phyloP scores from a whole-genome alignment of 1,140 invertebrate species.

The Tetramorium alpestre region DNA sequence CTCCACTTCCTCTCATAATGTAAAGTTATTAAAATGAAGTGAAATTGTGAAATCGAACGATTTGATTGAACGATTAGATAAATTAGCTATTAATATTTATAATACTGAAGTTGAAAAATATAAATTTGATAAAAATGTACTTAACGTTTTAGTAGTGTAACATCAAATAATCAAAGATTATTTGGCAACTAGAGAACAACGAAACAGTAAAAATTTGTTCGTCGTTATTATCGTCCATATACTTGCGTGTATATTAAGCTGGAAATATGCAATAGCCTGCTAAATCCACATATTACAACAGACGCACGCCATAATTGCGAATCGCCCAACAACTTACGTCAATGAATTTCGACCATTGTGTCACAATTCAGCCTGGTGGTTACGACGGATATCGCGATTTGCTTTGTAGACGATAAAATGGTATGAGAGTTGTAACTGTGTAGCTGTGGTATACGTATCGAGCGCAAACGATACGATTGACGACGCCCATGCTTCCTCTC shows the following conservation, averaged over 20 bases:
- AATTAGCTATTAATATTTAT: not conserved
- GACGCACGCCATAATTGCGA: not conserved
- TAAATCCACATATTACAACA: not conserved
- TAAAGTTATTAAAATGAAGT: not conserved
- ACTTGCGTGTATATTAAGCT: not conserved
- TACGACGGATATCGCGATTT: not conserved
- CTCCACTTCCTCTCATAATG: not conserved
- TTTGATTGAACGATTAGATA: not conserved
- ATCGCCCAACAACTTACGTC: not conserved
- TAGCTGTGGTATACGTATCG: not conserved
- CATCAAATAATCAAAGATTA: not conserved
- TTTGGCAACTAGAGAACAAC: not conserved
- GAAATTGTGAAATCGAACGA: not conserved
- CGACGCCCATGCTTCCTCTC: not conserved
- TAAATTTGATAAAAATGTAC: not conserved
- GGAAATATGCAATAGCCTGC: not conserved
- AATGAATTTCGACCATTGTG: constrained; percentile 26
- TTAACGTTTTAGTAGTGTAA: not conserved
- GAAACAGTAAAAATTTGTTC: not conserved
- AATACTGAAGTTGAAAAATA: not conserved
- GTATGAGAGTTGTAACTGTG: not conserved
- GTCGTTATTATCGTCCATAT: not conserved
- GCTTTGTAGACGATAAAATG: constrained; percentile 28
- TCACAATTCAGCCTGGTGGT: not conserved
- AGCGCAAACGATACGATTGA: constrained; percentile 28